phyloP scores from a whole-genome alignment of 2,113 vertebrate species.

The Peromyscus leucopus region DNA sequence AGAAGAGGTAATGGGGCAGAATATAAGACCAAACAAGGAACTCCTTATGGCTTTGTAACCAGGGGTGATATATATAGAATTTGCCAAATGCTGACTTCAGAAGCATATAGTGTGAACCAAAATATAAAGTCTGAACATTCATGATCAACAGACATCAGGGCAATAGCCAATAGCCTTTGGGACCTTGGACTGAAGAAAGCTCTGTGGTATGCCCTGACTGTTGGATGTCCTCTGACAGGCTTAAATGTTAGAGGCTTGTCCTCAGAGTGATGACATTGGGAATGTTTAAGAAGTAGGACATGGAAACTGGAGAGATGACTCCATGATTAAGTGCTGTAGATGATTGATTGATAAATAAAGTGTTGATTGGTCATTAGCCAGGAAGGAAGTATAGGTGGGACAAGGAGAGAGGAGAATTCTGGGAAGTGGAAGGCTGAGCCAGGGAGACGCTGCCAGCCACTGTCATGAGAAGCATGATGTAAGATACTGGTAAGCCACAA shows the following conservation, averaged over 20 bases:
- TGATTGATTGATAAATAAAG: too few species aligned
- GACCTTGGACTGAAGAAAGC: background rate
- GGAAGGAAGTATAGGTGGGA: too few species aligned
- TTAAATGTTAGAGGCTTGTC: background rate
- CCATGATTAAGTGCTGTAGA: background rate
- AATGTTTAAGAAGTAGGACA: background rate
- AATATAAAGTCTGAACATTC: background rate
- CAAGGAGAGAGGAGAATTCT: too few species aligned
- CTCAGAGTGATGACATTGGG: background rate
- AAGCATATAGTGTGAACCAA: background rate
- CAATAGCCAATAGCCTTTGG: background rate
- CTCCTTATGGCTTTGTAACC: background rate
- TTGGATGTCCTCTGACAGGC: background rate
- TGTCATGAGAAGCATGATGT: too few species aligned
- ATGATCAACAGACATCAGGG: background rate
- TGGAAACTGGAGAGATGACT: too few species aligned
- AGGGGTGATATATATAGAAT: background rate
- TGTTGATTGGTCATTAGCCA: too few species aligned
- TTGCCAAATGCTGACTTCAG: background rate
- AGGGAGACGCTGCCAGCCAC: too few species aligned
- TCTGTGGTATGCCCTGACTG: background rate
- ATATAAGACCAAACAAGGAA: background rate
- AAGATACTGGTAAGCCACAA: too few species aligned
- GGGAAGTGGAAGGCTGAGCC: too few species aligned
- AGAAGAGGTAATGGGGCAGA: background rate